phyloP scores from a whole-genome alignment of 1,140 invertebrate species.

The Drosophila takahashii region DNA sequence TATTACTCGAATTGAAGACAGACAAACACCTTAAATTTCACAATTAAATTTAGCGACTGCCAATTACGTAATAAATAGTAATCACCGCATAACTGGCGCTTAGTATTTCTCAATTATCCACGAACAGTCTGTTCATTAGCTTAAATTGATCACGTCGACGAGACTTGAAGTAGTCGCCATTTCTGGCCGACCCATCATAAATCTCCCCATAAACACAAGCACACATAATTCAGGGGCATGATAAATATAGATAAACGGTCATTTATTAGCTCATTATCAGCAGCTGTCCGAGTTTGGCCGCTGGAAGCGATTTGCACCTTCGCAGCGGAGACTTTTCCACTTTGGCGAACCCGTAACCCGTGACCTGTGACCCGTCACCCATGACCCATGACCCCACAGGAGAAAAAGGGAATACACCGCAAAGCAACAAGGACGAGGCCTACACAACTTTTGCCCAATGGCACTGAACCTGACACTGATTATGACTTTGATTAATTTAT shows the following conservation, averaged over 20 bases:
- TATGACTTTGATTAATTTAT: constrained; percentile 85
- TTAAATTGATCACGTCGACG: constrained; percentile 46
- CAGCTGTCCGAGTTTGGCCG: constrained; percentile 37
- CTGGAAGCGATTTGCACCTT: constrained; percentile 70
- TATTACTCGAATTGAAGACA: background rate
- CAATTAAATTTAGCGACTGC: constrained; percentile 6
- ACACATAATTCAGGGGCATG: constrained; percentile 12
- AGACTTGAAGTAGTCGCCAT: constrained; percentile 40
- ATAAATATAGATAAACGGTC: constrained; percentile 73
- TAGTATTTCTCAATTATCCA: constrained; percentile 23
- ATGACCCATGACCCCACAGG: background rate
- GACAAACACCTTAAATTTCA: background rate
- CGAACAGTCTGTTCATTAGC: constrained; percentile 38
- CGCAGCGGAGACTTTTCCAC: constrained; percentile 50
- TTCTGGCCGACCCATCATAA: constrained; percentile 50
- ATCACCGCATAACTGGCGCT: constrained; percentile 7
- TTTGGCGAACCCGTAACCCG: constrained; percentile 27
- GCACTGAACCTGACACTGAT: constrained; percentile 82
- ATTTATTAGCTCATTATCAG: constrained; percentile 82
- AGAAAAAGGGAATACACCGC: background rate
- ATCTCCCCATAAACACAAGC: constrained; percentile 33
- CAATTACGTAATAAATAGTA: constrained; percentile 12
- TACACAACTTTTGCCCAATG: constrained; percentile 67
- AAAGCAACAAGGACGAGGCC: constrained; percentile 29
- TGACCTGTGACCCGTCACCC: constrained; percentile 8